Evolutionary conservation across 2,888 invertebrate genomes (phyloP).

Genomic region (Ellobium chinense): DNA sequence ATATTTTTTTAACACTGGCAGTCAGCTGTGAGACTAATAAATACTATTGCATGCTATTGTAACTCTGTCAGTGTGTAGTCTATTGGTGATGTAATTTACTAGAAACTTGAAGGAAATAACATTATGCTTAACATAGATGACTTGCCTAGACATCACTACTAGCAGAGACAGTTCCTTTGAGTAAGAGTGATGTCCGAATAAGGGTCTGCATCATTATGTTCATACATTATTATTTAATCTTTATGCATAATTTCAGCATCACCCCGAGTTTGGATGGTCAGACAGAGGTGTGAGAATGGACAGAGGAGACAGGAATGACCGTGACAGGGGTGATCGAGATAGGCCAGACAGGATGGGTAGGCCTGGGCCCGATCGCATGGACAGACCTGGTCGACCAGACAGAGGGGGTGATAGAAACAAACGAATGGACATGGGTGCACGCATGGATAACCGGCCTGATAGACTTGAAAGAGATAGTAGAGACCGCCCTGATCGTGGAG

Average conservation of each 20-base stretch:
- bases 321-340: neutral
- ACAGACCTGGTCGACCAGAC: conserved; percentile 30
- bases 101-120: neutral
- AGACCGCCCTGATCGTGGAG: conserved; percentile 7
- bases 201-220: too few relatives aligned
- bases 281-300: conserved; percentile 26
- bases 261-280: conserved; percentile 30
- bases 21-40: too few relatives aligned
- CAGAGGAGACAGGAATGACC: conserved; percentile 9
- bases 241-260: conserved; percentile 9
- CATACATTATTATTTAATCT: too few relatives aligned
- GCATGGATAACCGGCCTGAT: neutral
- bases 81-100: neutral
- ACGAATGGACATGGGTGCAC: conserved; percentile 10
- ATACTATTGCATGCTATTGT: too few relatives aligned
- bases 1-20: too few relatives aligned
- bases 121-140: too few relatives aligned
- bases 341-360: conserved; percentile 24
- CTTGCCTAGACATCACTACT: too few relatives aligned
- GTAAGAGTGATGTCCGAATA: too few relatives aligned
- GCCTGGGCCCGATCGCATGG: conserved; percentile 29
- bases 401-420: conserved; percentile 21
- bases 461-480: conserved; percentile 1
- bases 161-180: too few relatives aligned
- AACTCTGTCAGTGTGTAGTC: too few relatives aligned